Percentiles rank a stretch among this genome's conserved stretches.
Evolutionary conservation across 2,113 vertebrate genomes (phyloP).

Genomic region (Herpetotheres cachinnans): DNA sequence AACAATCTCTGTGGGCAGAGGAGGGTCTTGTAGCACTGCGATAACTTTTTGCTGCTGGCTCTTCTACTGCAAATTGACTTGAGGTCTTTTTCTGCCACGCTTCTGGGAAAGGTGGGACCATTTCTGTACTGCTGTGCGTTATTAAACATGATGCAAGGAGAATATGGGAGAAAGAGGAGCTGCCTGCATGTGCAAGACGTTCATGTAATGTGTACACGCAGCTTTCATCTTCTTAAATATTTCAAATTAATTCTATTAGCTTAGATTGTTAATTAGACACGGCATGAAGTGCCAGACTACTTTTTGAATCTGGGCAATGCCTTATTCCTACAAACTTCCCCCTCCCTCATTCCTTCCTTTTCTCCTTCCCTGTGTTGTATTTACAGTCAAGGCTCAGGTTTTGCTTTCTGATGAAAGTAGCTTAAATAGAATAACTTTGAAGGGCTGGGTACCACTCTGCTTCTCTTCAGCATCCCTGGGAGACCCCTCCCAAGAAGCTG

Average conservation of each 20-base stretch:
- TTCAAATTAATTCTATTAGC: not conserved
- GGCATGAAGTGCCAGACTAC: not conserved
- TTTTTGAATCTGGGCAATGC: not conserved
- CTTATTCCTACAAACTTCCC: not conserved
- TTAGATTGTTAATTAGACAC: not conserved
- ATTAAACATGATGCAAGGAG: not conserved
- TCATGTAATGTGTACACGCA: not conserved
- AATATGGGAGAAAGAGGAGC: not conserved
- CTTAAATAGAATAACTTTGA: not conserved
- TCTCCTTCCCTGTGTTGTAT: not conserved
- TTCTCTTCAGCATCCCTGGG: not conserved
- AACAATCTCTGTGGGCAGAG: not conserved
- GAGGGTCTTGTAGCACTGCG: not conserved
- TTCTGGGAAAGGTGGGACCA: not conserved
- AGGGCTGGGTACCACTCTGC: not conserved
- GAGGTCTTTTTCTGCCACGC: not conserved
- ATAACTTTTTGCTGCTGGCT: not conserved
- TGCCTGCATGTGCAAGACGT: not conserved
- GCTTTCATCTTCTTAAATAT: not conserved
- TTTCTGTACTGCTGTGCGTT: not conserved
- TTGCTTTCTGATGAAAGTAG: not conserved
- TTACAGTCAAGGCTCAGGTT: not conserved
- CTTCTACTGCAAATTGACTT: not conserved
- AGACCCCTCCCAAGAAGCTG: not conserved
- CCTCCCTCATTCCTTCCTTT: not conserved